Base-by-base conservation (phyloP, 1,140 invertebrate genomes). In the Lepidostoma basale region DNA sequence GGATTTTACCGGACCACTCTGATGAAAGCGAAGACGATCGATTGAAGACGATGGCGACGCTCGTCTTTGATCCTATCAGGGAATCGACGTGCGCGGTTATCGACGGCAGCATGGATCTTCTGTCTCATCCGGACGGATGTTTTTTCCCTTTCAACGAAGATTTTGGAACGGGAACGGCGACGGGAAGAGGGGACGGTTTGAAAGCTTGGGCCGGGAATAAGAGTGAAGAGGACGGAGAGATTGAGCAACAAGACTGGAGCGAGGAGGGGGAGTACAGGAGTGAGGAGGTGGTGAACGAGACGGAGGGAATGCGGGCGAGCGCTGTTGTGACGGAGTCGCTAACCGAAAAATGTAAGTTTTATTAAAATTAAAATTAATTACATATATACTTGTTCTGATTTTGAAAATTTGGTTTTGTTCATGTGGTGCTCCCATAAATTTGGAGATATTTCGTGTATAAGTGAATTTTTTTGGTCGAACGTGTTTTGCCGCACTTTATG, bases 81-180 rank as follows among this genome's bases (percentile, higher is more conserved):
- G 72, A 75, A n/a, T 67, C 78, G 23, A 81, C 79, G 10, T 80
- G 78, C 73, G 73, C 77, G 23, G 81, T 81, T 25, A 69, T 83
- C 8, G 77, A 74, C 62, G 65, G 73, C 30, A 63, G 73, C 18
- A 74, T 81, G 33, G 45, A 74, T 16, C 73, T 79, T 8, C 49
- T 73, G 18, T 54, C 70, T 10, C 59, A 62, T 45, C 40, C 59
- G 0, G 78, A 78, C 60, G 47, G 69, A 23, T 70, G 66, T 59
- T 81, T 79, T 28, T 70, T 23, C 63, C 69, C 45, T 80, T 79
- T 71, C 30, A 59, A n/a, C 6, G 78, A 79, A 73, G 26, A n/a
- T n/a, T n/a, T n/a, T 26, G 23, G 60, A 30, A 10, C 25, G 28
- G 12, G 40, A 30, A 45, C 18, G 16, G 47, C 44, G 18, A 18